Conservation (phyloP, 2,888 invertebrate genomes). For the Acanthoscelides obtectus region DNA sequence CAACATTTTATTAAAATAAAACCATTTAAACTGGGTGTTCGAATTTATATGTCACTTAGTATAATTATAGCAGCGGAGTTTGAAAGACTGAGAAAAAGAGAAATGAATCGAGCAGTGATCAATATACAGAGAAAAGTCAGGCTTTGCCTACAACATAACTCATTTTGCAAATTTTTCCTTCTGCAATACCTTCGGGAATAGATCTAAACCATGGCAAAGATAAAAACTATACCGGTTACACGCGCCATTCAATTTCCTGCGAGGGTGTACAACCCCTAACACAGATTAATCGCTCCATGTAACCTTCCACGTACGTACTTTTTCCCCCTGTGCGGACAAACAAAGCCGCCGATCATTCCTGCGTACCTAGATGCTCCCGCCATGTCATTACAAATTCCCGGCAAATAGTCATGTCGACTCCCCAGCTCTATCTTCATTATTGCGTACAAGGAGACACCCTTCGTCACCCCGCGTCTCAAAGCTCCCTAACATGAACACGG, state of each 20-base stretch:
- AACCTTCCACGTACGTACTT: neutral
- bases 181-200: too few relatives aligned
- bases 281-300: neutral
- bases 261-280: neutral
- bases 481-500: neutral
- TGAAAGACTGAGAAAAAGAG: too few relatives aligned
- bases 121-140: too few relatives aligned
- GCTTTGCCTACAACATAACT: too few relatives aligned
- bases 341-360: neutral
- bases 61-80: too few relatives aligned
- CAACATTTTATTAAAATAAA: too few relatives aligned
- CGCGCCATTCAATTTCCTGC: neutral
- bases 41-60: too few relatives aligned
- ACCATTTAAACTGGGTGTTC: too few relatives aligned
- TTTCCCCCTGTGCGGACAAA: neutral
- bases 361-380: neutral
- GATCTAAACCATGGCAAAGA: too few relatives aligned
- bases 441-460: neutral
- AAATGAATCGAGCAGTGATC: too few relatives aligned
- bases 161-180: too few relatives aligned
- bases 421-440: neutral
- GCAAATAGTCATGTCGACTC: neutral
- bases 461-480: neutral
- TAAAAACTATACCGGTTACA: neutral
- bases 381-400: neutral